A percentile compares a stretch with the other conserved stretches of the same genome.
These are phyloP conservation scores for Caenorhabditis japonica DNA, from an alignment of 2,888 invertebrate species.

Conservation along the genomic window DNA sequence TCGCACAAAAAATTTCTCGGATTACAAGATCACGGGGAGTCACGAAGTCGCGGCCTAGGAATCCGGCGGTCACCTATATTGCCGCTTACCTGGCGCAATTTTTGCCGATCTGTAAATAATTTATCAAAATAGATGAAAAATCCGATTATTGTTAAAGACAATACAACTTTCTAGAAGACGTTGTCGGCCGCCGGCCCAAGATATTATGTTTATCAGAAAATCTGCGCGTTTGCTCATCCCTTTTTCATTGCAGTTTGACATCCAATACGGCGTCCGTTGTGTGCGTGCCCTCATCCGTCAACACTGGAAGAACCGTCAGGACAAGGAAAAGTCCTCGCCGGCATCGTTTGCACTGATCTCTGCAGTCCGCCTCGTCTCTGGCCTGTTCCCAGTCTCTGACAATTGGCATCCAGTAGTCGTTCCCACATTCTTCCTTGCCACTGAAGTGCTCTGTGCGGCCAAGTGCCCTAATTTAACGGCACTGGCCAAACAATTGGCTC, in stretches of 20 bases:
- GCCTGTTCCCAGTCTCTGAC: slow-evolving; percentile 91
- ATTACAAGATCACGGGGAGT: no score
- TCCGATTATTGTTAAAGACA: no score
- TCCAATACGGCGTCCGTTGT: slow-evolving; percentile 64
- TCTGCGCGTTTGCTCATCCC: no score
- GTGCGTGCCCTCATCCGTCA: slow-evolving; percentile 65
- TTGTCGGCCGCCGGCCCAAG: no score
- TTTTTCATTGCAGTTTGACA: slow-evolving; percentile 55
- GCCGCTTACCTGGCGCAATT: no score
- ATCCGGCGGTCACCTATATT: no score
- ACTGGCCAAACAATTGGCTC: slow-evolving; percentile 48
- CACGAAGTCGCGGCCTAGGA: no score
- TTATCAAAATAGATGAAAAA: no score
- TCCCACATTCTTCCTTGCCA: slow-evolving; percentile 87
- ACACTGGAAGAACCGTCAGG: slow-evolving; percentile 56
- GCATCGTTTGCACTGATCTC: slow-evolving; percentile 57
- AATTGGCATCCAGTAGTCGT: slow-evolving; percentile 90
- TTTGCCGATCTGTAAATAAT: no score
- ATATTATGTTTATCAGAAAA: no score
- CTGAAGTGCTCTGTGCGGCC: slow-evolving; percentile 80
- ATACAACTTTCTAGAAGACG: no score
- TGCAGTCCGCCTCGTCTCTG: slow-evolving; percentile 85
- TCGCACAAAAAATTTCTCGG: no score
- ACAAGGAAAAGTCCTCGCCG: slow-evolving; percentile 31
- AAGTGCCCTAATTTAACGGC: slow-evolving; percentile 46